These are phyloP conservation scores for Meandrusa payeni DNA, from an alignment of 2,888 invertebrate species.

Conservation along the genomic window DNA sequence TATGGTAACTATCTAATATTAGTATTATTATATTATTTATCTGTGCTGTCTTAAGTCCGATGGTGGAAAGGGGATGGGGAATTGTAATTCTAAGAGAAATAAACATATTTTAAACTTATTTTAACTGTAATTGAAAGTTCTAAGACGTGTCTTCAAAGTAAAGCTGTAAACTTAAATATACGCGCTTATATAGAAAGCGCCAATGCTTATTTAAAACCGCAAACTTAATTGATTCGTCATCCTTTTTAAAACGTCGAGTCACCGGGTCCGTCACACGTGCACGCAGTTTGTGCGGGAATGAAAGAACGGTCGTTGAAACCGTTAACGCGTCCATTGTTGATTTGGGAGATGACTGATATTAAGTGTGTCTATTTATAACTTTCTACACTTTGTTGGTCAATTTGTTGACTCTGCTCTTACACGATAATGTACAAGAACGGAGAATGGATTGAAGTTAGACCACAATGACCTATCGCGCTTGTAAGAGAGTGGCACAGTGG, in stretches of 20 bases:
- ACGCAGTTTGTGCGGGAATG: background rate
- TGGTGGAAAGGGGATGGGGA: too few species aligned
- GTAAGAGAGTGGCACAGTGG: too few species aligned
- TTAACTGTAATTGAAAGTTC: background rate
- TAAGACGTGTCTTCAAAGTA: slow-evolving; percentile 2
- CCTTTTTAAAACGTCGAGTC: slow-evolving; percentile 10
- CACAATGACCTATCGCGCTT: too few species aligned
- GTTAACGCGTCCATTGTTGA: slow-evolving; percentile 6
- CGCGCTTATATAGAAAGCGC: slow-evolving; percentile 14
- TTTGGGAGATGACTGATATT: slow-evolving; percentile 9
- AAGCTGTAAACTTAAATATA: slow-evolving; percentile 3
- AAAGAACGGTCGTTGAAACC: background rate
- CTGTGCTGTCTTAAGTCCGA: too few species aligned
- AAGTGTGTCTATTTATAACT: slow-evolving; percentile 9
- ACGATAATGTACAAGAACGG: too few species aligned
- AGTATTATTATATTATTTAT: too few species aligned
- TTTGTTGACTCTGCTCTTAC: too few species aligned
- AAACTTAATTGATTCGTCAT: slow-evolving; percentile 11
- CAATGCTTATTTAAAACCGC: background rate
- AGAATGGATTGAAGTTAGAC: too few species aligned
- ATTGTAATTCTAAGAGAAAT: too few species aligned
- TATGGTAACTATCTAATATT: too few species aligned
- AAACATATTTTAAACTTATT: too few species aligned
- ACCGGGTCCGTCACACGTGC: slow-evolving; percentile 8
- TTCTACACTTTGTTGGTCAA: too few species aligned